These are phyloP conservation scores for Heteromurus nitidus DNA, from an alignment of 2,888 invertebrate species.

Conservation along the genomic window DNA sequence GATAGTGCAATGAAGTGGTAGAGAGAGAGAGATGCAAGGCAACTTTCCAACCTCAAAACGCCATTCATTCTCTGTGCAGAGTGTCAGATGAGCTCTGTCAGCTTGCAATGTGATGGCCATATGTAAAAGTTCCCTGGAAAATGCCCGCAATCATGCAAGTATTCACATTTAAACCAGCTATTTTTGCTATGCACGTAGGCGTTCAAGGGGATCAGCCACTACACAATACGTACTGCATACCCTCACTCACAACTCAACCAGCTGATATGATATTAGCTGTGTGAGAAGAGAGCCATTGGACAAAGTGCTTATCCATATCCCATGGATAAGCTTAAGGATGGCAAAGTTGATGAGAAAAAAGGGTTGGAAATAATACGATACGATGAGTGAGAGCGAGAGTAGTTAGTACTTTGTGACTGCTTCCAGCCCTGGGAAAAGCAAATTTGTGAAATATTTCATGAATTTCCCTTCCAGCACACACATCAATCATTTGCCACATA, in stretches of 20 bases:
- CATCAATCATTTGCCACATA: slow-evolving; percentile 45
- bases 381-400: no score
- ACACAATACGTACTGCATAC: no score
- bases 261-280: no score
- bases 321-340: no score
- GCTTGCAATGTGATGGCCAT: slow-evolving; percentile 23
- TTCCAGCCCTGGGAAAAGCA: slow-evolving; percentile 21
- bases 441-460: slow-evolving; percentile 55
- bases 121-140: slow-evolving; percentile 33
- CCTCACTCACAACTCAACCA: no score
- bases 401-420: background rate
- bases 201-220: background rate
- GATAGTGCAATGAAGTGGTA: background rate
- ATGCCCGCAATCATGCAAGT: slow-evolving; percentile 38
- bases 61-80: slow-evolving; percentile 41
- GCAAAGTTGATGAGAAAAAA: no score
- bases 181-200: background rate
- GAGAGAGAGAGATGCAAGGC: slow-evolving; percentile 22
- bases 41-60: slow-evolving; percentile 62
- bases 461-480: slow-evolving; percentile 34
- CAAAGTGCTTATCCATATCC: no score
- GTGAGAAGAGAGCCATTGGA: no score
- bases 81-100: slow-evolving; percentile 51
- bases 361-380: no score
- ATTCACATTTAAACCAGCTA: background rate